Base-by-base conservation (phyloP, 2,113 vertebrate species). In the Abramis brama region DNA sequence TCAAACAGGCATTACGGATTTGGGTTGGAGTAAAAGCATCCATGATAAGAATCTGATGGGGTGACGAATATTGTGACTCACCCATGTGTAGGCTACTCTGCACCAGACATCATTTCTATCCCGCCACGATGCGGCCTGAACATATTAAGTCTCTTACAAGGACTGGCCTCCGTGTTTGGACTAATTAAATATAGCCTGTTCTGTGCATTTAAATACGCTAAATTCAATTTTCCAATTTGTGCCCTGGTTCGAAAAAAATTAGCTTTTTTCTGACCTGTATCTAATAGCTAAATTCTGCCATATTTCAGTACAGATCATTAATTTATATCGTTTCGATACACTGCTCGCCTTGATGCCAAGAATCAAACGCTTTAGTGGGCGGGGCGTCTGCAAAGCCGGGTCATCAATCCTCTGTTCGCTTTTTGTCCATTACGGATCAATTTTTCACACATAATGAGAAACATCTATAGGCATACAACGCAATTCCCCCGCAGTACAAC, bases 361-460 rank as follows among this genome's bases (percentile, higher is more conserved):
- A 87, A 88, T 89, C 64, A 50, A 86, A 76, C 57, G 76, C 80
- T 55, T 43, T 12, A 70, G 55, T 83, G 79, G 82, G 77, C 79
- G 71, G 71, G 47, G 82, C 77, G 83, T 86, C 81, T 86, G 75
- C n/a, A 39, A 89, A 86, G 89, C 76, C 62, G 84, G 85, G 78
- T 59, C 87, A 89, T 88, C 90, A 89, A 85, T 84, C 79, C 84
- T 85, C 91, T 87, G 52, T 68, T 88, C 47, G 87, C 88, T 87
- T 91, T 87, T 91, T 87, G 86, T 87, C 93, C 93, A 93, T 92
- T 85, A 87, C 93, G 82, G 93, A 95, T 95, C 91, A 90, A 94
- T 94, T 94, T 90, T 94, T 93, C 92, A 95, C 93, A 93, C 93
- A 92, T 95, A 95, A 94, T 93, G 91, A 94, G 92, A 94, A 94